phyloP scores from a whole-genome alignment of 1,140 invertebrate genomes.

The Caenorhabditis tropicalis region DNA sequence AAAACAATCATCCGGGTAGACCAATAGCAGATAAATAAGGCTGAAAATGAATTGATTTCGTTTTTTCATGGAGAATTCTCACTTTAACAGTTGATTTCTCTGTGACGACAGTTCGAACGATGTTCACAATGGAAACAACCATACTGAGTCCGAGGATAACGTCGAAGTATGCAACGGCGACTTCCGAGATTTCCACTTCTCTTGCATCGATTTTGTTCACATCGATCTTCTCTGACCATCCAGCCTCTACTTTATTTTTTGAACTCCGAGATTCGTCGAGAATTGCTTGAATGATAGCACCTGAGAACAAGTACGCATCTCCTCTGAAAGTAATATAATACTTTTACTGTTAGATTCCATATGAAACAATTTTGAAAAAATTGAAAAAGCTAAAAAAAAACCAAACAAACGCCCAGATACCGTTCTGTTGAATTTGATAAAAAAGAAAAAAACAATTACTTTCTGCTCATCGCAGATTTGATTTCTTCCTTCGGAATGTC shows the following conservation, averaged over 20 bases:
- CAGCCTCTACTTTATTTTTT: not conserved
- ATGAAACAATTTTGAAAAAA: no score
- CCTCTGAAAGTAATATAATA: not conserved
- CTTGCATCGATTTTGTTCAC: not conserved
- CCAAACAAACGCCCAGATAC: no score
- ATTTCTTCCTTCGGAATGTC: not conserved
- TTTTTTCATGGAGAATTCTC: no score
- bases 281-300: not conserved
- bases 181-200: not conserved
- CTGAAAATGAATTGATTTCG: no score
- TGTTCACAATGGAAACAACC: not conserved
- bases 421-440: no score
- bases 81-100: not conserved
- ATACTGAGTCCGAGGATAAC: not conserved
- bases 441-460: no score
- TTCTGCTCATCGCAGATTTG: not conserved
- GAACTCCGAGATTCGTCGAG: not conserved
- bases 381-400: no score
- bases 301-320: not conserved
- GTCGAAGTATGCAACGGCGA: not conserved
- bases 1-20: slow-evolving; percentile 26
- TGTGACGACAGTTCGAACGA: not conserved
- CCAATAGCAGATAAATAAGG: slow-evolving; percentile 43
- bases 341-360: not conserved
- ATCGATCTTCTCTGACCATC: not conserved